Base-by-base conservation (phyloP, 2,797 vertebrate genomes). In the Borostomias antarcticus region DNA sequence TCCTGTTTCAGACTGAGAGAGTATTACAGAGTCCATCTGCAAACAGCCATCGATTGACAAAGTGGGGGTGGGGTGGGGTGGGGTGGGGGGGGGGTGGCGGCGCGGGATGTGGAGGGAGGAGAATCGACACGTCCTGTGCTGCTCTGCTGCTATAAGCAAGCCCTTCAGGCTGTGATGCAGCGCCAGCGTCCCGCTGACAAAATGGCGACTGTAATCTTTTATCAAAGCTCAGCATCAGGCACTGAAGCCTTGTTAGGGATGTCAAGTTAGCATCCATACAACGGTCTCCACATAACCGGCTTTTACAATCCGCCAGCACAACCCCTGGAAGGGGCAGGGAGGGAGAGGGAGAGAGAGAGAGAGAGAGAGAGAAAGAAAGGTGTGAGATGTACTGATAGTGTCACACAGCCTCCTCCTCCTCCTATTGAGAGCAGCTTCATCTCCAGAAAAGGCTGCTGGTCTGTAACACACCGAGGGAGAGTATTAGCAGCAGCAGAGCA, bases 151-250 rank as follows among this genome's bases (percentile, higher is more conserved):
- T 73, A 82, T 81, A 80, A 73, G 70, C 65, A 82, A 75, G 68
- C 68, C 71, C 73, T 76, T 62, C 40, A 6, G 71, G 76, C 77
- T 76, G 80, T 3, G 47, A 73, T 80, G 83, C 82, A 78, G 77
- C 83, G 80, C 64, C 71, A 21, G 74, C 72, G 4, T 76, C 86
- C 86, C 64, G 78, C 80, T 81, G 89, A 89, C 86, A 90, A 83
- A 88, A 86, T 54, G 78, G 67, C 51, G 81, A 86, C 85, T 82
- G 85, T 85, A 81, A 89, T 89, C 86, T 82, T 63, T 78, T 59
- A 83, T 85, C 82, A 74, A 80, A 78, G 73, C 45, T 72, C 77
- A 60, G 62, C 33, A 79, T 82, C 78, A 64, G 78, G 70, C 28
- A 6, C 37, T 11, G 25, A 74, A 62, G 73, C 74, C 79, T 84